Conservation (phyloP, 2,797 vertebrate species). For the Eupleurogrammus muticus region DNA sequence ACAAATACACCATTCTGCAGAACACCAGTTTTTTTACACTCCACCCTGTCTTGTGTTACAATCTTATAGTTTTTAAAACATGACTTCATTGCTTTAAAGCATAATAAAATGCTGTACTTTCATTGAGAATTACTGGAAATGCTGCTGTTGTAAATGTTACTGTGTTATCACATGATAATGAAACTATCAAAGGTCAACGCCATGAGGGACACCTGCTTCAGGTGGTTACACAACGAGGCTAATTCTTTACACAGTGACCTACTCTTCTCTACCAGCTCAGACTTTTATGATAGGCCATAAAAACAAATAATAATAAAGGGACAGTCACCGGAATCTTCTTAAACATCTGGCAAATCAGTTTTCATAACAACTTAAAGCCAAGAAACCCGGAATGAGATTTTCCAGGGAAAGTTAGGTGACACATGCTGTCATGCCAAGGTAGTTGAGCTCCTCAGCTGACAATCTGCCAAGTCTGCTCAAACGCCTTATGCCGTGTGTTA, state of each 20-base stretch:
- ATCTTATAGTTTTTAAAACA: slow-evolving; percentile 7
- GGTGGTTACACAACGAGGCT: slow-evolving; percentile 8
- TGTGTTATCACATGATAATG: neutral
- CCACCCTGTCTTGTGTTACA: neutral
- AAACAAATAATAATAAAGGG: slow-evolving; percentile 15
- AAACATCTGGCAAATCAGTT: slow-evolving; percentile 35
- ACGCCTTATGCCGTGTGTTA: slow-evolving; percentile 32
- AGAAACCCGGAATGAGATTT: slow-evolving; percentile 40
- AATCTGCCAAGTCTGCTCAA: slow-evolving; percentile 42
- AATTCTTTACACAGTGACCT: slow-evolving; percentile 46
- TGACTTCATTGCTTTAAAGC: neutral
- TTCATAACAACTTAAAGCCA: slow-evolving; percentile 21
- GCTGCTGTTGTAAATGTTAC: slow-evolving; percentile 1
- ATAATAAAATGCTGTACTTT: neutral
- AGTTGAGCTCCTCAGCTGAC: slow-evolving; percentile 30
- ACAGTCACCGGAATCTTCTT: neutral
- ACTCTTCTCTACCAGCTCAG: slow-evolving; percentile 40
- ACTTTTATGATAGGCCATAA: slow-evolving; percentile 63
- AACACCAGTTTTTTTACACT: neutral
- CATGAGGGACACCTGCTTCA: slow-evolving; percentile 21
- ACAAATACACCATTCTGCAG: neutral
- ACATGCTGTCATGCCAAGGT: slow-evolving; percentile 27
- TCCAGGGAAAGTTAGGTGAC: slow-evolving; percentile 21
- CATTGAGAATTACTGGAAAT: neutral
- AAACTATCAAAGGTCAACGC: slow-evolving; percentile 29